phyloP scores from a whole-genome alignment of 2,113 vertebrate genomes.

The Strix aluco region DNA sequence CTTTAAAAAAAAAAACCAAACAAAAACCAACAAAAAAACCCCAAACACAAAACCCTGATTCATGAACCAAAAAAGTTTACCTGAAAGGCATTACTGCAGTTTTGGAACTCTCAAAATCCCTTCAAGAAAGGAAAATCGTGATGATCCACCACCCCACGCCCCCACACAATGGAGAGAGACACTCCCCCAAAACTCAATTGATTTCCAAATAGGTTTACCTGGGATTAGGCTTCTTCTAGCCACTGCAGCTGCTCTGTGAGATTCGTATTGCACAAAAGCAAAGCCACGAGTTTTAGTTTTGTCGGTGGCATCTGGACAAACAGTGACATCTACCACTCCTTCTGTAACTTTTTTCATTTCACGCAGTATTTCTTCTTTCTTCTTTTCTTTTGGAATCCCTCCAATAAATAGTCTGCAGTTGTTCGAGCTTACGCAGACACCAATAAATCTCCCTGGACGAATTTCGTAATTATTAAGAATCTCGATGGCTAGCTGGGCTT shows the following conservation, averaged over 20 bases:
- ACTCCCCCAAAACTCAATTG: background rate
- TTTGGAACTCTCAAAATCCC: background rate
- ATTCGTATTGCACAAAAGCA: slow-evolving; percentile 94
- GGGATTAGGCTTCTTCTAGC: slow-evolving; percentile 89
- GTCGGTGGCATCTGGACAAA: slow-evolving; percentile 88
- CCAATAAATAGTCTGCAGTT: slow-evolving; percentile 96
- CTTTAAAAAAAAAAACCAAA: background rate
- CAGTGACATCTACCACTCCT: slow-evolving; percentile 92
- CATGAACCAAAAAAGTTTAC: background rate
- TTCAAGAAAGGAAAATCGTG: background rate
- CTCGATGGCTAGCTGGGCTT: slow-evolving; percentile 88
- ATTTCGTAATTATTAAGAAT: slow-evolving; percentile 92
- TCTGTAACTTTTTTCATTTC: slow-evolving; percentile 95
- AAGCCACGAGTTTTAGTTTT: slow-evolving; percentile 93
- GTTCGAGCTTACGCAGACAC: slow-evolving; percentile 92
- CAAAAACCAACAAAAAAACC: fast-evolving
- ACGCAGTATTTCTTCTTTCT: slow-evolving; percentile 91
- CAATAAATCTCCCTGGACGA: slow-evolving; percentile 90
- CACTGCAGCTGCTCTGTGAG: slow-evolving; percentile 95
- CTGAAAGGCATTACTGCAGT: background rate
- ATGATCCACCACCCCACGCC: background rate
- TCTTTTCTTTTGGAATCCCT: slow-evolving; percentile 93
- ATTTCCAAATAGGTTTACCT: slow-evolving; percentile 71
- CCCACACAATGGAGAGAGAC: background rate
- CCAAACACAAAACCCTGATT: background rate